Evolutionary conservation across 2,797 vertebrate species (phyloP).

Genomic region (Geotrypetes seraphini): DNA sequence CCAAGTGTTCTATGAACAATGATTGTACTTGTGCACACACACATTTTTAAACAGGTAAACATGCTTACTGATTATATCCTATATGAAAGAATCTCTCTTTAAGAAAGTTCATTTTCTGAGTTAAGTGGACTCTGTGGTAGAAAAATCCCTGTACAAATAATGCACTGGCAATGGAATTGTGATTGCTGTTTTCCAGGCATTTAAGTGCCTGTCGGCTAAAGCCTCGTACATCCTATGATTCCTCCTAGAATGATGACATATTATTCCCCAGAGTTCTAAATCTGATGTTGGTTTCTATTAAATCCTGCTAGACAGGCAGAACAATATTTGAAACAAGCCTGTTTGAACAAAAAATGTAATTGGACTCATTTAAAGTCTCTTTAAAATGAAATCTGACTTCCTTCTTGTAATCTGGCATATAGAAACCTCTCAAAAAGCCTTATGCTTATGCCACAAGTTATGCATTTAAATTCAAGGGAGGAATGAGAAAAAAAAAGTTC

Average conservation of each 20-base stretch:
- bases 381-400: constrained; percentile 36
- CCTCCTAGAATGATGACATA: constrained; percentile 24
- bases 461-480: constrained; percentile 42
- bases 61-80: too few relatives aligned
- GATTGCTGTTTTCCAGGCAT: constrained; percentile 36
- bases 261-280: constrained; percentile 31
- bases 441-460: constrained; percentile 32
- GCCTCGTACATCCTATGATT: constrained; percentile 15
- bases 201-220: constrained; percentile 33
- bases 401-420: constrained; percentile 28
- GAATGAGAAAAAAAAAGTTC: constrained; percentile 39
- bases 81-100: too few relatives aligned
- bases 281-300: constrained; percentile 33
- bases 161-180: constrained; percentile 31
- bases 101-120: too few relatives aligned
- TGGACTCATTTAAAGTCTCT: constrained; percentile 36
- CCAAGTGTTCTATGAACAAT: too few relatives aligned
- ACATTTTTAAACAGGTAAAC: too few relatives aligned
- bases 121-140: too few relatives aligned
- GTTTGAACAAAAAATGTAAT: constrained; percentile 40
- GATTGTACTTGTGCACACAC: too few relatives aligned
- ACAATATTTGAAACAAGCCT: constrained; percentile 36
- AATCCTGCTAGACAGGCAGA: constrained; percentile 2
- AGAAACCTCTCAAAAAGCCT: constrained; percentile 27
- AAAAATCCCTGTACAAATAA: too few relatives aligned